These are phyloP conservation scores for Cantharis nigra DNA, from an alignment of 2,888 invertebrate genomes.

Conservation along the genomic window DNA sequence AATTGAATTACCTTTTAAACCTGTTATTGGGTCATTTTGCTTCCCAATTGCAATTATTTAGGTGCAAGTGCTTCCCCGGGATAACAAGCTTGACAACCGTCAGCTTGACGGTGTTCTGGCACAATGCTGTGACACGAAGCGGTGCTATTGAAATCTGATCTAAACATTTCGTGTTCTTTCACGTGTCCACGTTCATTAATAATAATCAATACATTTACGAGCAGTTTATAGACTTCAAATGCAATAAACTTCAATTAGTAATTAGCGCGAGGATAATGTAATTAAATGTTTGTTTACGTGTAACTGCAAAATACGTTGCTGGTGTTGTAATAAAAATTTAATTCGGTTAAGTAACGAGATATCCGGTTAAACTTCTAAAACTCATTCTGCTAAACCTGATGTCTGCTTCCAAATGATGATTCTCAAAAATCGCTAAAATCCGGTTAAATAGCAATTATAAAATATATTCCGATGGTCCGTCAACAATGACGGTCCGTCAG, in stretches of 20 bases:
- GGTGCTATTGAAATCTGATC: background rate
- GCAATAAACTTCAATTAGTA: slow-evolving; percentile 16
- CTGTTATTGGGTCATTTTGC: background rate
- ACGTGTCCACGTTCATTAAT: slow-evolving; percentile 1
- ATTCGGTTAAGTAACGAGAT: background rate
- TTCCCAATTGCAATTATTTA: no score
- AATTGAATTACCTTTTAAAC: background rate
- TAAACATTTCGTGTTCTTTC: background rate
- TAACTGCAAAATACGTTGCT: background rate
- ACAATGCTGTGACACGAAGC: background rate
- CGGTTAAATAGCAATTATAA: no score
- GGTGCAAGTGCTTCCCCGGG: no score
- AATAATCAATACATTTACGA: background rate
- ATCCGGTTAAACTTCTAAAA: background rate
- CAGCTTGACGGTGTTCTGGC: background rate
- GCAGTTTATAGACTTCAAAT: background rate
- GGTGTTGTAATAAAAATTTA: background rate
- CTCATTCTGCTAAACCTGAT: background rate
- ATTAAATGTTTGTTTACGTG: slow-evolving; percentile 2
- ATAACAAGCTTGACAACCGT: background rate
- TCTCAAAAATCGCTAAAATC: no score
- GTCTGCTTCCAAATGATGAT: no score
- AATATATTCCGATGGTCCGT: no score
- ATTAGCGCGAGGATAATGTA: slow-evolving; percentile 1
- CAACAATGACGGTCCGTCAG: no score